Evolutionary conservation across 2,888 invertebrate species (phyloP).

Genomic region (Parthenolecanium corni): DNA sequence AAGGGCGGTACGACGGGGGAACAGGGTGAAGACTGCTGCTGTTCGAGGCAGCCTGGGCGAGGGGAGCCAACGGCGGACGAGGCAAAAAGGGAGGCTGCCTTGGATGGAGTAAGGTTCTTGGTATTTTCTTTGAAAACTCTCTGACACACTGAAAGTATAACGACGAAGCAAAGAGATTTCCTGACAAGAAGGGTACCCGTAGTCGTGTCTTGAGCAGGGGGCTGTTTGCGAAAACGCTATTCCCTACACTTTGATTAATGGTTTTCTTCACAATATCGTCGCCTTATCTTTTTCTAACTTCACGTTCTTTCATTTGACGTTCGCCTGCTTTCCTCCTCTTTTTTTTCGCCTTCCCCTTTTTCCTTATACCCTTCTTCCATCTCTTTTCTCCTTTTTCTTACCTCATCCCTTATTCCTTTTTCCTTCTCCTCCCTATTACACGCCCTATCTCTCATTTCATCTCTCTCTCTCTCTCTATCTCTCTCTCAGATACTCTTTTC

Average conservation of each 20-base stretch:
- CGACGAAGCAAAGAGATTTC: conserved; percentile 28
- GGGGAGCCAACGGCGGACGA: not conserved
- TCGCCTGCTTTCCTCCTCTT: conserved; percentile 29
- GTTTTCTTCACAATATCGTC: conserved; percentile 26
- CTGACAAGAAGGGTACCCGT: conserved; percentile 20
- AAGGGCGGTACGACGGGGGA: not conserved
- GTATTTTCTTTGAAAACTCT: conserved; percentile 25
- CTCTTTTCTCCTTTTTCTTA: not conserved
- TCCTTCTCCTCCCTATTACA: conserved; percentile 12
- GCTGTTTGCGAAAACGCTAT: conserved; percentile 10
- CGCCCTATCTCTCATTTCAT: conserved; percentile 18
- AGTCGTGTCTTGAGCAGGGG: conserved; percentile 24
- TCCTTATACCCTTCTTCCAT: conserved; percentile 2
- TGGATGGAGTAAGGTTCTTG: conserved; percentile 11
- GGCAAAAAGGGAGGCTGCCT: not conserved
- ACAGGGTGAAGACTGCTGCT: not conserved
- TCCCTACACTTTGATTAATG: conserved; percentile 24
- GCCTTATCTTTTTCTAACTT: conserved; percentile 25
- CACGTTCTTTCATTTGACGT: conserved; percentile 35
- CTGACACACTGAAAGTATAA: conserved; percentile 25
- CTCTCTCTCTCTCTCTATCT: conserved; percentile 17
- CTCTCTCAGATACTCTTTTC: conserved; percentile 21
- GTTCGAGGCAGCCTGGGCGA: not conserved
- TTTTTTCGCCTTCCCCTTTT: not conserved
- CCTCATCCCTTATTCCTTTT: not conserved